Evolutionary conservation across 92 coral and sea anemone species (phyloP).

Genomic region (Phenganax marumi): DNA sequence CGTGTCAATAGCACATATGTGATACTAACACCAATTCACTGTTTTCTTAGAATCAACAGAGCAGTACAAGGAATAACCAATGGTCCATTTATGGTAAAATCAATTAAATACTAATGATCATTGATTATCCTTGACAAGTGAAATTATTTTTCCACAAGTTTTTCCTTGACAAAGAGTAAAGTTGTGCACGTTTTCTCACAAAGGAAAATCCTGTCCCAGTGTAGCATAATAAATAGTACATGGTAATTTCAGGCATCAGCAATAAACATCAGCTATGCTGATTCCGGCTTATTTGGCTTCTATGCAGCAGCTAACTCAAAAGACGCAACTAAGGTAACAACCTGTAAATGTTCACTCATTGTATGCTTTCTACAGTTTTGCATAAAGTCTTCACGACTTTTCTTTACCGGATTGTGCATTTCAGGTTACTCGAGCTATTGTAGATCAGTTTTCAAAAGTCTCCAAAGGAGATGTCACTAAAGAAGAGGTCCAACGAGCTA

Average conservation of each 20-base stretch:
- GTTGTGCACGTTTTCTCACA: neutral
- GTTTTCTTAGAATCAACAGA: constrained; percentile 60
- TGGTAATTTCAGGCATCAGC: constrained; percentile 69
- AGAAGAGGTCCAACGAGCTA: constrained; percentile 81
- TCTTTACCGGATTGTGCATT: neutral
- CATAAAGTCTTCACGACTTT: neutral
- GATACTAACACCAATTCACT: no score
- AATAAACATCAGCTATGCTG: constrained; percentile 80
- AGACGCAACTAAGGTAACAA: constrained; percentile 65
- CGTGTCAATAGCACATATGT: neutral
- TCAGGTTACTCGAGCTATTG: constrained; percentile 78
- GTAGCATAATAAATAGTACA: neutral
- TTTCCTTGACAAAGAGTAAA: neutral
- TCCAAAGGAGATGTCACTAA: constrained; percentile 88
- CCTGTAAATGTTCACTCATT: no score
- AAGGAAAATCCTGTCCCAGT: neutral
- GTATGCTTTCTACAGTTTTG: neutral
- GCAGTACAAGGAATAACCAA: constrained; percentile 70
- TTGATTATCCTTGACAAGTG: no score
- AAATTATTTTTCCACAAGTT: no score
- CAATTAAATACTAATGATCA: no score
- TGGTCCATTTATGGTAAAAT: constrained; percentile 75
- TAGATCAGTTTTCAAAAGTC: constrained; percentile 76
- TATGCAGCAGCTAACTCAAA: constrained; percentile 77
- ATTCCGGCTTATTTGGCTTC: constrained; percentile 87